Evolutionary conservation across 1,140 invertebrate genomes (phyloP), one percentile per base, ranked within the genome.

Genomic region (Planococcus citri): DNA sequence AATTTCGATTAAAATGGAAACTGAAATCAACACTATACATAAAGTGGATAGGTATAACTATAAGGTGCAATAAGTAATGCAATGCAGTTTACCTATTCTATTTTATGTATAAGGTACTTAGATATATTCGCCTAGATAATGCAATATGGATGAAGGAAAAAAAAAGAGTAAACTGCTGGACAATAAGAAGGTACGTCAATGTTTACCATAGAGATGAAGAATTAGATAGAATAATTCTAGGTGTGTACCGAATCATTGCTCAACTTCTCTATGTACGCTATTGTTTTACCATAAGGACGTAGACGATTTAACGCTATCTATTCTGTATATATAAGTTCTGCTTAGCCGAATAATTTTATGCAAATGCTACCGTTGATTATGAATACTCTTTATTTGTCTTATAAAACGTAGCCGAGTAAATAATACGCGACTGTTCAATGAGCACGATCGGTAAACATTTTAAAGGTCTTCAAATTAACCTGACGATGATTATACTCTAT

Each of bases 161-260:
- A 51, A 51, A 51, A 51, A 51, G 17, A 51, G 29, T 33, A 33
- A 33, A 33, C 29, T 51, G n/a, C 41, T 51, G 41, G 12, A 51
- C 41, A 51, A 51, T 51, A 17, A 51, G n/a, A 51, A 17, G 41
- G 41, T 51, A 51, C 41, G 41, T 51, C 41, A 51, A 51, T 51
- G 41, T 51, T 51, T 51, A 51, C 41, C 6, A n/a, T n/a, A 51
- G 41, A 51, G 41, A 51, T 51, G 41, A 51, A 51, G n/a, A 51
- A 51, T 51, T 51, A 51, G 41, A 51, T 51, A 51, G 41, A 51
- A 51, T 51, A 51, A 51, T 51, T 51, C 41, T 51, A 51, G 41
- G 41, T 51, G 41, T 51, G 41, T 51, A 51, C 41, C 17, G 41
- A 51, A 51, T 51, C 41, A 51, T 51, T 51, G 41, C 41, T 51